Conservation (phyloP, 2,888 invertebrate genomes). For the Sesia bembeciformis region DNA sequence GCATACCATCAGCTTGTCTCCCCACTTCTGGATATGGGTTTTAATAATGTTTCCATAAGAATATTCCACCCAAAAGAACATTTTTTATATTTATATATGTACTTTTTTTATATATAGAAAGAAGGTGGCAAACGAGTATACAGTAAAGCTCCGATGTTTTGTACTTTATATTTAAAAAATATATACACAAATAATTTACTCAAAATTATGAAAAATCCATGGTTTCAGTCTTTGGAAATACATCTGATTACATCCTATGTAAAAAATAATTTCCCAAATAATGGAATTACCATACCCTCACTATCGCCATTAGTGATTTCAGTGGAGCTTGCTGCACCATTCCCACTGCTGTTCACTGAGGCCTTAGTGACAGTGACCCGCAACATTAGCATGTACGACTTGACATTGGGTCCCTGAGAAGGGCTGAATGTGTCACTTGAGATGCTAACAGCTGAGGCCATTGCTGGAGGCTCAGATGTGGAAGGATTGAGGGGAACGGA, state of each 20-base stretch:
- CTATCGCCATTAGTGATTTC: constrained; percentile 66
- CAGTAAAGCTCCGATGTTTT: too few species aligned
- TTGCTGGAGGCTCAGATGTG: constrained; percentile 75
- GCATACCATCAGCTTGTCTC: too few species aligned
- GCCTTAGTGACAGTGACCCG: constrained; percentile 75
- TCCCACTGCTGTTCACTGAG: constrained; percentile 12
- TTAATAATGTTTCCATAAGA: too few species aligned
- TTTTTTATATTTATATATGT: too few species aligned
- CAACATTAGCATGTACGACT: constrained; percentile 87
- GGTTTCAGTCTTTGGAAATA: neutral
- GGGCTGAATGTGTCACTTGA: constrained; percentile 89
- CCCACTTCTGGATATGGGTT: too few species aligned
- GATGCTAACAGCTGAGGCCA: constrained; percentile 87
- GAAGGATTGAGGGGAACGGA: constrained; percentile 85
- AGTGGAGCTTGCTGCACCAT: constrained; percentile 34
- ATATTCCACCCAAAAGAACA: too few species aligned
- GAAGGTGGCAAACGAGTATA: too few species aligned
- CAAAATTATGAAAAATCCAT: neutral
- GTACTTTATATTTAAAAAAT: too few species aligned
- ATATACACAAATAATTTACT: too few species aligned
- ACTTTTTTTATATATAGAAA: too few species aligned
- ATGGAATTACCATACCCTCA: constrained; percentile 44
- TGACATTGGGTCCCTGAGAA: constrained; percentile 84
- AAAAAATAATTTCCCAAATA: neutral
- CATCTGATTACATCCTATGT: too few species aligned